A percentile compares a stretch with the other conserved stretches of the same genome.
Conservation (phyloP, 1,140 invertebrate genomes). For the Oryctes rhinoceros region DNA sequence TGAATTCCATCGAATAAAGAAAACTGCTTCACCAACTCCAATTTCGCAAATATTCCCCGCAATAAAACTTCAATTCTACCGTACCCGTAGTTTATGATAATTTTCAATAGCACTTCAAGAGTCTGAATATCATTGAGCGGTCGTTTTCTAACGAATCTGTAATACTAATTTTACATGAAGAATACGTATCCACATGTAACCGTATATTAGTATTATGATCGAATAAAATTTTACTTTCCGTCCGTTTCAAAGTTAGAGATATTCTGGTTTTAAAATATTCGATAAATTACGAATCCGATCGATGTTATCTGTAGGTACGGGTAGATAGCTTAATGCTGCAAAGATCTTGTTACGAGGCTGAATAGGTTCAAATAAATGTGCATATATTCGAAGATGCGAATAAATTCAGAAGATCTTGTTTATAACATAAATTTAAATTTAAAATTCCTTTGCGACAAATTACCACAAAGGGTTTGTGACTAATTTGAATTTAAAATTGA, state of each 20-base stretch:
- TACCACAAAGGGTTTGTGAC: neutral
- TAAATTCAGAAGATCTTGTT: slow-evolving; percentile 7
- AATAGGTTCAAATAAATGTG: neutral
- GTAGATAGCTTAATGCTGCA: neutral
- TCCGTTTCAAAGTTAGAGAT: too few species aligned
- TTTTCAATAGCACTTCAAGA: slow-evolving; percentile 11
- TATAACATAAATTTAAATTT: slow-evolving; percentile 10
- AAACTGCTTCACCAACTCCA: slow-evolving; percentile 19
- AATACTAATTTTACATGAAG: neutral
- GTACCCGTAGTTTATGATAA: slow-evolving; percentile 5
- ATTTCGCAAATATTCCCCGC: neutral
- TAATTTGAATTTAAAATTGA: slow-evolving; percentile 1
- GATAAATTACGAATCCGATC: too few species aligned
- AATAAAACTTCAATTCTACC: slow-evolving; percentile 16
- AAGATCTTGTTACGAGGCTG: neutral
- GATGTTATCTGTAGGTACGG: neutral
- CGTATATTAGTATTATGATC: too few species aligned
- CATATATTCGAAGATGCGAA: neutral
- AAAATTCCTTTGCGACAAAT: neutral
- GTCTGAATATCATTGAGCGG: neutral
- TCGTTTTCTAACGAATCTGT: neutral
- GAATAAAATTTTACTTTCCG: too few species aligned
- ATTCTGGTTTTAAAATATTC: too few species aligned
- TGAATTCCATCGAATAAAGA: slow-evolving; percentile 7
- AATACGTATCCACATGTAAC: neutral